phyloP scores from a whole-genome alignment of 37 sponge, comb jelly and placozoan genomes.

The Oscarella lobularis region DNA sequence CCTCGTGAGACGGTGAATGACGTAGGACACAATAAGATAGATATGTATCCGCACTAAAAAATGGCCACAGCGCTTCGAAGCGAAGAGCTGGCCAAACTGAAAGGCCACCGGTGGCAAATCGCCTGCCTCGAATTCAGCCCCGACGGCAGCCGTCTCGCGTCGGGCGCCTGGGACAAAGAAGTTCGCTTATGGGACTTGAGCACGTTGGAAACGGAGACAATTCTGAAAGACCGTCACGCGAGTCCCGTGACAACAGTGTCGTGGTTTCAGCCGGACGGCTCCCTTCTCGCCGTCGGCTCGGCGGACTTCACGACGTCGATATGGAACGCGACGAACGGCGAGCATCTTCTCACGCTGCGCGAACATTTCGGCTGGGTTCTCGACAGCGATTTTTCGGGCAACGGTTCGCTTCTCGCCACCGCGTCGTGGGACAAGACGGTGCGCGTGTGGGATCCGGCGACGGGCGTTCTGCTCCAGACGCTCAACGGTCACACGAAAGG shows the following conservation, averaged over 20 bases:
- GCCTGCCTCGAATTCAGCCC: slow-evolving; percentile 52
- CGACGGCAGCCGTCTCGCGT: slow-evolving; percentile 47
- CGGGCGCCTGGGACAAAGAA: slow-evolving; percentile 77
- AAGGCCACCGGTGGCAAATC: slow-evolving; percentile 65
- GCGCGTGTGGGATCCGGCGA: slow-evolving; percentile 63
- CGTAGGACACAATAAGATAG: slow-evolving; percentile 5
- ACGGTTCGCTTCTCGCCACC: slow-evolving; percentile 49
- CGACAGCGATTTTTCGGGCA: slow-evolving; percentile 32
- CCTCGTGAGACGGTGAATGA: neutral
- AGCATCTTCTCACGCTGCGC: slow-evolving; percentile 16
- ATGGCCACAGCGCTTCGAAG: too few species aligned
- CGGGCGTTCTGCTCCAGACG: slow-evolving; percentile 30
- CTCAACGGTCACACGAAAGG: slow-evolving; percentile 52
- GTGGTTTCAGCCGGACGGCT: slow-evolving; percentile 49
- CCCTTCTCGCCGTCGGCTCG: slow-evolving; percentile 51
- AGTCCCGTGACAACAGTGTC: slow-evolving; percentile 49
- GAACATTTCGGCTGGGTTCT: slow-evolving; percentile 72
- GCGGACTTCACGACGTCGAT: slow-evolving; percentile 54
- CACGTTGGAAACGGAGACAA: slow-evolving; percentile 25
- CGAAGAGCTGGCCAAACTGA: slow-evolving; percentile 51
- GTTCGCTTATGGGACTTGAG: slow-evolving; percentile 56
- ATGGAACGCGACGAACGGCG: slow-evolving; percentile 51
- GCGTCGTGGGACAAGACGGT: slow-evolving; percentile 79
- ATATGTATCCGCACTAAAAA: slow-evolving; percentile 51
- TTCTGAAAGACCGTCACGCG: slow-evolving; percentile 40